These are phyloP conservation scores for Rhinichthys klamathensis DNA, from an alignment of 2,113 vertebrate species.

Conservation along the genomic window DNA sequence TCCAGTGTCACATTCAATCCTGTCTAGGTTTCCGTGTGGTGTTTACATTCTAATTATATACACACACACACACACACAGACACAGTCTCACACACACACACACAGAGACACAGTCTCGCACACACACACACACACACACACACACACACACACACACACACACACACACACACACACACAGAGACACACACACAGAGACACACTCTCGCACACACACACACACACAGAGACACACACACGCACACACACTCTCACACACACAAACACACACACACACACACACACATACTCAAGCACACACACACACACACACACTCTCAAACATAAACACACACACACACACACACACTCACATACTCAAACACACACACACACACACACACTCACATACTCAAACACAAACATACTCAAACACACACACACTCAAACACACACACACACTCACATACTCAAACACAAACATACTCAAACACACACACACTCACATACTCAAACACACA, in stretches of 20 bases:
- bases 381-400: too few relatives aligned
- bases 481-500: neutral
- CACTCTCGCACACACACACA: slow-evolving; percentile 8
- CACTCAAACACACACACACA: neutral
- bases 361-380: too few relatives aligned
- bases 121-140: too few relatives aligned
- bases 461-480: slow-evolving; percentile 6
- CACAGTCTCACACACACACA: neutral
- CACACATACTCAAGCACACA: neutral
- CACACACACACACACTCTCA: neutral
- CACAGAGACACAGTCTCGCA: too few relatives aligned
- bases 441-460: neutral
- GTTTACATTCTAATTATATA: neutral
- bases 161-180: neutral
- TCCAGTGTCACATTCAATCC: too few relatives aligned
- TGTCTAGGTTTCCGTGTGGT: neutral
- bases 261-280: too few relatives aligned
- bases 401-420: too few relatives aligned
- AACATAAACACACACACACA: neutral
- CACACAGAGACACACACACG: neutral
- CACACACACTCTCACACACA: neutral
- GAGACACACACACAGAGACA: neutral
- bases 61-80: neutral
- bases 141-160: too few relatives aligned
- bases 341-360: neutral